These are phyloP conservation scores for Aythya baeri DNA, from an alignment of 2,113 vertebrate genomes.

Conservation along the genomic window DNA sequence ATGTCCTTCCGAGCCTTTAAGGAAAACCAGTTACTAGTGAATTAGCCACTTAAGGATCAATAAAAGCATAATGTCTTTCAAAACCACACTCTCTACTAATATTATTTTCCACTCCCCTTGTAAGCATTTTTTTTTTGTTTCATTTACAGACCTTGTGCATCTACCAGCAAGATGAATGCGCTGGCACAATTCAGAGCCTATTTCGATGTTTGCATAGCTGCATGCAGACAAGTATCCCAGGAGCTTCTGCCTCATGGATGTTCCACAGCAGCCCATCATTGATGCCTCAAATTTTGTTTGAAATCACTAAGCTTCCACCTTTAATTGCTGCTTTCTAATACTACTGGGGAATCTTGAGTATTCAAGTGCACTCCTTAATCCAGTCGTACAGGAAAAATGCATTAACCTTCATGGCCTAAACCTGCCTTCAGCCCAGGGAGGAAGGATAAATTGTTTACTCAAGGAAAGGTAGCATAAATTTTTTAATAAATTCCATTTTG, in stretches of 20 bases:
- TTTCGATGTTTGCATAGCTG: conserved; percentile 46
- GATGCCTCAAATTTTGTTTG: conserved; percentile 66
- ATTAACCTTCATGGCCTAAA: conserved; percentile 87
- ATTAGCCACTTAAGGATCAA: conserved; percentile 58
- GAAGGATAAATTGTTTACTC: conserved; percentile 80
- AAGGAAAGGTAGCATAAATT: conserved; percentile 87
- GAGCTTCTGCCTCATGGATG: conserved; percentile 46
- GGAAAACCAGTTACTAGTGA: conserved; percentile 13
- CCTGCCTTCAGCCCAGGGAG: conserved; percentile 73
- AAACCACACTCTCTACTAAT: conserved; percentile 42
- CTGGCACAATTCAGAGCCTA: conserved; percentile 1
- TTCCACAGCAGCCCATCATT: conserved; percentile 53
- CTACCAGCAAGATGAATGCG: conserved; percentile 44
- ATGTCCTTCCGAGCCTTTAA: conserved; percentile 6
- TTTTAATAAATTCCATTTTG: conserved; percentile 90
- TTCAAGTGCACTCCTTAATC: conserved; percentile 77
- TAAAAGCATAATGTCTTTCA: conserved; percentile 29
- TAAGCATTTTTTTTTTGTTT: neutral
- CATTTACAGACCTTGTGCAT: conserved; percentile 9
- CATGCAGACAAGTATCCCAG: conserved; percentile 46
- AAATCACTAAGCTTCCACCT: conserved; percentile 72
- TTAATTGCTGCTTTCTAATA: conserved; percentile 76
- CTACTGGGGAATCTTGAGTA: conserved; percentile 69
- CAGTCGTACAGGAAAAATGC: conserved; percentile 86
- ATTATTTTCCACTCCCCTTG: neutral